Evolutionary conservation across 64 coral and sea anemone genomes (phyloP).

Genomic region (Montipora capricornis): DNA sequence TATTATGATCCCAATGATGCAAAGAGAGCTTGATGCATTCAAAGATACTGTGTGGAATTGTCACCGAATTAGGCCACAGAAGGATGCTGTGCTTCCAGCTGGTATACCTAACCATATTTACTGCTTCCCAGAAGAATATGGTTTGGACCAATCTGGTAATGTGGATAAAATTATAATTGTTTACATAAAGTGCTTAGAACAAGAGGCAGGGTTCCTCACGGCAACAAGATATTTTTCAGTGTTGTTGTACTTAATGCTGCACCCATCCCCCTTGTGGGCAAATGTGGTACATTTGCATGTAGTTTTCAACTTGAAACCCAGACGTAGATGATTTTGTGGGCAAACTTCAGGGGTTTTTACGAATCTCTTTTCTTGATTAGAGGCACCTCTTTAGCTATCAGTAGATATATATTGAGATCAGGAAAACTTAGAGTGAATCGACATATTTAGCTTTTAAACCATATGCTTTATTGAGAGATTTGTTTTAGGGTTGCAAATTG

Average conservation of each 20-base stretch:
- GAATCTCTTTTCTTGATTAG: background rate
- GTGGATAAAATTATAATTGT: background rate
- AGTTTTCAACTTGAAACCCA: background rate
- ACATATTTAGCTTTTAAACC: background rate
- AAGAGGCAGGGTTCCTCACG: background rate
- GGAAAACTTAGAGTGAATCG: background rate
- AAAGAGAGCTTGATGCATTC: constrained; percentile 54
- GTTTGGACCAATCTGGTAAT: constrained; percentile 34
- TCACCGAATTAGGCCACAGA: constrained; percentile 55
- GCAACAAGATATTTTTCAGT: background rate
- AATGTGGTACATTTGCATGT: background rate
- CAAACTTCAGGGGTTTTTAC: background rate
- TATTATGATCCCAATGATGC: constrained; percentile 47
- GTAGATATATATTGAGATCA: background rate
- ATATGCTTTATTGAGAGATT: background rate
- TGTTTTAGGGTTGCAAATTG: background rate
- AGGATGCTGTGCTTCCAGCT: constrained; percentile 42
- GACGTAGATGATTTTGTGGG: background rate
- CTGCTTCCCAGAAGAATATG: constrained; percentile 41
- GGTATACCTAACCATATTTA: constrained; percentile 61
- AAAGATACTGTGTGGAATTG: constrained; percentile 57
- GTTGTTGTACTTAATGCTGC: background rate
- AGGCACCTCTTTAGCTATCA: background rate
- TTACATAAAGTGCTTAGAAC: background rate
- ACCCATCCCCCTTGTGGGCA: background rate